These are phyloP conservation scores for Rhabditophanes sp. DNA, from an alignment of 2,888 invertebrate genomes.

Conservation along the genomic window DNA sequence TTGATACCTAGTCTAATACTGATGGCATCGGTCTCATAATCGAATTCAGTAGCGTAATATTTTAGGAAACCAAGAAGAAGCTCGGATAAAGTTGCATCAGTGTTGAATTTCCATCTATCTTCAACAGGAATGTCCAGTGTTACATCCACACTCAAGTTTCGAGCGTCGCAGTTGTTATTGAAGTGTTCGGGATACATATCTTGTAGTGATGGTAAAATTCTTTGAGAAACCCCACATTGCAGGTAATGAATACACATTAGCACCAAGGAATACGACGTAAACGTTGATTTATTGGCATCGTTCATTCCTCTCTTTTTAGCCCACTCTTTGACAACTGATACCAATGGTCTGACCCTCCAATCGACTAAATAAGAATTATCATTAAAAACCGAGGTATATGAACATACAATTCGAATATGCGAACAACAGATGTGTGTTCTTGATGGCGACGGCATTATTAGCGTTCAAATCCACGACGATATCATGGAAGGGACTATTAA, in stretches of 20 bases:
- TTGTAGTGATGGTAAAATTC: constrained; percentile 68
- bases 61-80: constrained; percentile 63
- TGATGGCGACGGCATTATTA: constrained; percentile 84
- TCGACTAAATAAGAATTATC: constrained; percentile 63
- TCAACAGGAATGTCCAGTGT: constrained; percentile 11
- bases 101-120: no score
- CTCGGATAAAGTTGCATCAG: constrained; percentile 51
- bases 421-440: constrained; percentile 80
- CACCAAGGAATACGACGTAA: constrained; percentile 89
- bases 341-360: constrained; percentile 80
- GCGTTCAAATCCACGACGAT: constrained; percentile 89
- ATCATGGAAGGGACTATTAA: constrained; percentile 46
- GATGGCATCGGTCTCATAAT: constrained; percentile 61
- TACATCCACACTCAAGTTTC: constrained; percentile 14
- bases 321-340: constrained; percentile 80
- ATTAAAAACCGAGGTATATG: no score
- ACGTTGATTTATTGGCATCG: constrained; percentile 79
- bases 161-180: constrained; percentile 46
- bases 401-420: constrained; percentile 69
- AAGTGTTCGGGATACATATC: constrained; percentile 58
- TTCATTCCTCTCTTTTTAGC: constrained; percentile 83
- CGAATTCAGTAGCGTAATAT: constrained; percentile 65
- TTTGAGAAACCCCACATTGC: constrained; percentile 66
- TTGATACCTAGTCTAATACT: constrained; percentile 66
- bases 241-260: constrained; percentile 92